Base-by-base conservation (phyloP, 2,113 vertebrate genomes). In the Peromyscus californicus region DNA sequence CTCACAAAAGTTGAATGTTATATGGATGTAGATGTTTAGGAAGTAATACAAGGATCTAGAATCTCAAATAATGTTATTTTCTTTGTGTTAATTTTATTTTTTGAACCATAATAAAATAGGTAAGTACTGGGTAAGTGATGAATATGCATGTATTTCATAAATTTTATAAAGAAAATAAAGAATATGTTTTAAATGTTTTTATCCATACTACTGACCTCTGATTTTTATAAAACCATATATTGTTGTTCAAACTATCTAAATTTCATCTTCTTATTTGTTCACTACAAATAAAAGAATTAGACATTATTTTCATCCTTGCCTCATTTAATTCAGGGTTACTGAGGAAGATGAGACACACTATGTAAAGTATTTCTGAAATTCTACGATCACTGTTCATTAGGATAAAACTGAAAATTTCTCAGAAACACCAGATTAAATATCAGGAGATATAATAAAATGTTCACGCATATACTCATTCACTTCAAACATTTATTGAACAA, bases 401-500 rank as follows among this genome's bases (percentile, higher is more conserved):
- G 61, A 69, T 7, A 95, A 78, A 98, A 78, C 24, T 42, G 31
- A 84, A 72, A 86, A 29, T 1, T 3, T 75, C 0, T 92, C 16
- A 36, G 6, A 42, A 51, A 48, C 7, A 39, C 13, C 1, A 78
- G 10, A 61, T 21, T 80, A 91, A 85, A 63, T 67, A 97, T 91
- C 1, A 93, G 45, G 7, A 93, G 16, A 72, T 90, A 10, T 19
- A 26, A 88, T 42, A 82, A 95, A 90, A 75, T 75, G 89, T n/a
- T 63, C 22, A 74, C 51, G 3, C 3, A 75, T 76, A 90, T 15
- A 67, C 48, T 59, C 70, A 70, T 80, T 92, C 29, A 93, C 19
- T 61, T 96, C 16, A 94, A n/a, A 17, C 45, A 83, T 91, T 89
- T 91, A 83, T 67, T 95, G 67, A 95, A 54, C 57, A 84, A 90